Conservation (phyloP, 2,797 vertebrate species). For the Lycodopsis pacificus region DNA sequence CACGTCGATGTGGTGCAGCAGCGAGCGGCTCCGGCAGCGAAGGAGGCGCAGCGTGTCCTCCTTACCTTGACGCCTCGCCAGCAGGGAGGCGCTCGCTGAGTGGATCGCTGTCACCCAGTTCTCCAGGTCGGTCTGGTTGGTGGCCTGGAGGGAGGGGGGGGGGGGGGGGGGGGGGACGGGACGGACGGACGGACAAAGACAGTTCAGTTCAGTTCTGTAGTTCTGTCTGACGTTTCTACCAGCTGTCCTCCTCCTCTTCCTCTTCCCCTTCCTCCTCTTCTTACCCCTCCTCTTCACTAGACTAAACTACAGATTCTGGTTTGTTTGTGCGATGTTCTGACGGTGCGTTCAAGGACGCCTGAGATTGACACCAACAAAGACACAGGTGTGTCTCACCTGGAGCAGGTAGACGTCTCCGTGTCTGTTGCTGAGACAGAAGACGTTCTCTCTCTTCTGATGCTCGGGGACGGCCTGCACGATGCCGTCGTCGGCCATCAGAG, state of each 20-base stretch:
- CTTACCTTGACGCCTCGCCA: conserved; percentile 89
- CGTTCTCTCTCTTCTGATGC: conserved; percentile 93
- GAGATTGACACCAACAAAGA: background rate
- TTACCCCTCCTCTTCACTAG: too few species aligned
- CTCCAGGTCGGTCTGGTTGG: conserved; percentile 93
- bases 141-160: conserved; percentile 80
- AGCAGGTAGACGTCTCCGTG: conserved; percentile 93
- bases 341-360: conserved; percentile 23
- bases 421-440: conserved; percentile 95
- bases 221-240: too few species aligned
- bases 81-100: conserved; percentile 92
- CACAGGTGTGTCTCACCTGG: conserved; percentile 84
- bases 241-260: too few species aligned
- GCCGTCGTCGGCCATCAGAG: conserved; percentile 90
- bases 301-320: background rate
- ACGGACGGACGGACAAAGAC: too few species aligned
- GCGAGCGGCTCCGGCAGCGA: conserved; percentile 86
- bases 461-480: conserved; percentile 94
- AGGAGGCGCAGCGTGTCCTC: conserved; percentile 92
- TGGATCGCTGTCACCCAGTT: conserved; percentile 96
- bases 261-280: too few species aligned
- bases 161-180: too few species aligned
- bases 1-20: conserved; percentile 94
- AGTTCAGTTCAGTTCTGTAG: too few species aligned
- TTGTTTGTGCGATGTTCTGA: background rate